A percentile compares a stretch with the other conserved stretches of the same genome.
Conservation (phyloP, 2,797 vertebrate genomes). For the Falco berigora region DNA sequence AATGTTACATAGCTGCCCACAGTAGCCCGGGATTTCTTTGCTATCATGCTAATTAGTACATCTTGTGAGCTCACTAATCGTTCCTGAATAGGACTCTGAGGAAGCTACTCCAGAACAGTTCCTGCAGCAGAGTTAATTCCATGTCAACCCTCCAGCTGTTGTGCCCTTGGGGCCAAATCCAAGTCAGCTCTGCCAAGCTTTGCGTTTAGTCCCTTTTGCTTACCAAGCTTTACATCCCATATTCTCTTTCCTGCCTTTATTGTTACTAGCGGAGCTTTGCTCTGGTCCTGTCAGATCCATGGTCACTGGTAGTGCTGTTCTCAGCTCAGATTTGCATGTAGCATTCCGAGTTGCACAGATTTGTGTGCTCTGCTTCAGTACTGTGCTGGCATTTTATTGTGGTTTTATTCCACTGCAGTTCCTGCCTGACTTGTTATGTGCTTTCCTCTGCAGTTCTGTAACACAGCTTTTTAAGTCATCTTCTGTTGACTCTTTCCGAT, state of each 20-base stretch:
- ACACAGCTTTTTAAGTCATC: conserved; percentile 37
- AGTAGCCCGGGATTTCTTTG: conserved; percentile 31
- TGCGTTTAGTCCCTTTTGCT: neutral
- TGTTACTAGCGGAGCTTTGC: neutral
- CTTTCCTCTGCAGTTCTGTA: conserved; percentile 46
- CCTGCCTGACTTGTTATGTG: conserved; percentile 44
- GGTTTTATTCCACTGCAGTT: conserved; percentile 55
- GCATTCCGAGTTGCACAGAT: neutral
- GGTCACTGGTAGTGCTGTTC: conserved; percentile 38
- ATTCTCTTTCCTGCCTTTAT: neutral
- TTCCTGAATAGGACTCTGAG: conserved; percentile 40
- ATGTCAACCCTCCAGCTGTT: conserved; percentile 16
- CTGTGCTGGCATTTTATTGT: conserved; percentile 48
- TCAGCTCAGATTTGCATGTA: conserved; percentile 35
- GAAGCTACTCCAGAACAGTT: conserved; percentile 14
- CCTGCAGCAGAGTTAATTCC: conserved; percentile 37
- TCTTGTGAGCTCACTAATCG: conserved; percentile 47
- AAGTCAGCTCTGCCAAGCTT: neutral
- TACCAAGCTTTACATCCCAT: neutral
- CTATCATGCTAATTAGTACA: conserved; percentile 41
- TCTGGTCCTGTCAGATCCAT: neutral
- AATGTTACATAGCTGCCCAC: conserved; percentile 25
- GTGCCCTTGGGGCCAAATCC: neutral
- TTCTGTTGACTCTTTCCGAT: neutral
- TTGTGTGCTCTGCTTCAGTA: conserved; percentile 13